Evolutionary conservation across 2,113 vertebrate genomes (phyloP).

Genomic region (Tyrannus savana): DNA sequence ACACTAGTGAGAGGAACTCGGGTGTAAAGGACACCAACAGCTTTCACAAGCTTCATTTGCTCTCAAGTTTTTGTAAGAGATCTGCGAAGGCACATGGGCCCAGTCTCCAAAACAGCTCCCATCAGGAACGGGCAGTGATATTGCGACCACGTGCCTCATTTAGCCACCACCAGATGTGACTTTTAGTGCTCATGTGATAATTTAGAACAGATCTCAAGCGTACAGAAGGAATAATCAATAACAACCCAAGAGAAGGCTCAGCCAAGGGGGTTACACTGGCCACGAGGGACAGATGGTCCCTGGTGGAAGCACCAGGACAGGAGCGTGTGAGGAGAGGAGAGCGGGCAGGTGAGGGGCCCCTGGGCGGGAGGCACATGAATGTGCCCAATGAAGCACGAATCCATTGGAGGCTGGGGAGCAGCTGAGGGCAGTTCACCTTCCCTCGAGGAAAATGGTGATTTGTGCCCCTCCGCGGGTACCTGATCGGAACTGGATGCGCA

Average conservation of each 20-base stretch:
- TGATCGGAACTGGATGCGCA: constrained; percentile 92
- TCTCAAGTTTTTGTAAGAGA: neutral
- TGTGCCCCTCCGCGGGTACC: constrained; percentile 67
- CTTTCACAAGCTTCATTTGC: neutral
- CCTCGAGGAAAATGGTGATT: neutral
- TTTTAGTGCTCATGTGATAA: accelerated
- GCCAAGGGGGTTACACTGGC: accelerated
- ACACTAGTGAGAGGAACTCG: accelerated
- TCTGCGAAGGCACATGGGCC: neutral
- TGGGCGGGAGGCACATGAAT: accelerated
- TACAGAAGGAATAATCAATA: neutral
- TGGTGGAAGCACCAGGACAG: neutral
- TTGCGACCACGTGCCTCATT: neutral
- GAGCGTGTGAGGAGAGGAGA: neutral
- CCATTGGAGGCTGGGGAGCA: accelerated
- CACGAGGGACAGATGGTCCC: neutral
- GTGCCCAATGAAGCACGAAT: accelerated
- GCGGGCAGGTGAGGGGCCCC: neutral
- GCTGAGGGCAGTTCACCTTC: accelerated
- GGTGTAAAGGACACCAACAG: neutral
- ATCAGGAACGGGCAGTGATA: neutral
- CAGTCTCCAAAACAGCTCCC: neutral
- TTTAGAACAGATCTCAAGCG: neutral
- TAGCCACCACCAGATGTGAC: neutral
- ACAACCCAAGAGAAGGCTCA: neutral